A percentile compares a stretch with the other conserved stretches of the same genome.
Evolutionary conservation across 2,797 vertebrate species (phyloP).

Genomic region (Melanotaenia pygmaea): DNA sequence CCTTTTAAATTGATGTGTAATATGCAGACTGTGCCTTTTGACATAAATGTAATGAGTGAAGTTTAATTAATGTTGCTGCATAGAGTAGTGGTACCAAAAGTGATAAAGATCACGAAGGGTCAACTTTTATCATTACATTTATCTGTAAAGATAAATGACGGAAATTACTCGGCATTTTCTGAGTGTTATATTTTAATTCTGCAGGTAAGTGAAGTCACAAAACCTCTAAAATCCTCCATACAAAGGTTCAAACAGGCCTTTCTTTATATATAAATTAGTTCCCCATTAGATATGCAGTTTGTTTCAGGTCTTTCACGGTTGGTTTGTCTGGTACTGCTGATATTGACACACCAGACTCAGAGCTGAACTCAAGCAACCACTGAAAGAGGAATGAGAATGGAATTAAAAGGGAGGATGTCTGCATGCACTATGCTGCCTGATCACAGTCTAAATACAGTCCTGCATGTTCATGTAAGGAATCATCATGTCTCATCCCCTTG

Average conservation of each 20-base stretch:
- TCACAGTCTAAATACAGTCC: neutral
- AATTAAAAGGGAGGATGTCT: neutral
- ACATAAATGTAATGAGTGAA: neutral
- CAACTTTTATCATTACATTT: too few relatives aligned
- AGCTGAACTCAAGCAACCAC: neutral
- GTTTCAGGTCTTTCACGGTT: neutral
- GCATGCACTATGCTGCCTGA: constrained; percentile 1
- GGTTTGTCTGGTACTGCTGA: constrained; percentile 19
- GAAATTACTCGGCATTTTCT: neutral
- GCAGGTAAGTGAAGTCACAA: neutral
- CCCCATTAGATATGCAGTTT: neutral
- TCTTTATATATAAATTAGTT: neutral
- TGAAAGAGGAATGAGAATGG: neutral
- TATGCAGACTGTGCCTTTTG: neutral
- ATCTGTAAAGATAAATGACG: too few relatives aligned
- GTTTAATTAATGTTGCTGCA: too few relatives aligned
- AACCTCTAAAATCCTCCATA: neutral
- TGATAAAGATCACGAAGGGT: too few relatives aligned
- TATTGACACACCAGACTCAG: neutral
- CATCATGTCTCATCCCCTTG: constrained; percentile 13
- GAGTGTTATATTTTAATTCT: neutral
- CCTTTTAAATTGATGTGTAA: neutral
- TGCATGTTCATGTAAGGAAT: constrained; percentile 22
- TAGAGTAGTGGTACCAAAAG: too few relatives aligned
- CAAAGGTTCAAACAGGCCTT: neutral